Conservation (phyloP, 2,888 invertebrate genomes). For the Zhuqinia jingwanae region DNA sequence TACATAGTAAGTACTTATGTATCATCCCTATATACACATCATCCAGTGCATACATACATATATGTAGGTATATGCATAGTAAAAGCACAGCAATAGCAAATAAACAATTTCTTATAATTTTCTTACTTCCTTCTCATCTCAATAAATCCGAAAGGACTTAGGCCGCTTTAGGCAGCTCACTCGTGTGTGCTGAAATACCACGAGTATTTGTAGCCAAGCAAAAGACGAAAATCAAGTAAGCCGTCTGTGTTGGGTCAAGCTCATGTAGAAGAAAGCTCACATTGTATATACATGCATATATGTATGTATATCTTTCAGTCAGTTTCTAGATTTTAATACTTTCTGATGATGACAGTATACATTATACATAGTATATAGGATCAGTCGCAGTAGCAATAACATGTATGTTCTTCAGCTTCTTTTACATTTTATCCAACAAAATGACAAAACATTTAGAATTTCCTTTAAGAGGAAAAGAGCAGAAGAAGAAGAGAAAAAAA, state of each 20-base stretch:
- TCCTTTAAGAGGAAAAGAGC: background rate
- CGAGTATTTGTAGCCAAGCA: too few species aligned
- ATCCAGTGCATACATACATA: too few species aligned
- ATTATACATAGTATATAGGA: too few species aligned
- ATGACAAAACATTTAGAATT: constrained; percentile 42
- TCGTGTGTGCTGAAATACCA: constrained; percentile 47
- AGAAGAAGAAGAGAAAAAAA: too few species aligned
- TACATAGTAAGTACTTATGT: too few species aligned
- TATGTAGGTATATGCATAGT: background rate
- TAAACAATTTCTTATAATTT: constrained; percentile 22
- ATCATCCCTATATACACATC: too few species aligned
- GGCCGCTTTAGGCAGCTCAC: constrained; percentile 62
- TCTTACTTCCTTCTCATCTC: constrained; percentile 48
- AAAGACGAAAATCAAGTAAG: constrained; percentile 53
- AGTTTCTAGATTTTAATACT: constrained; percentile 69
- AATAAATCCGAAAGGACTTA: constrained; percentile 60
- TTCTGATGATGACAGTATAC: constrained; percentile 61
- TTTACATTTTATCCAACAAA: background rate
- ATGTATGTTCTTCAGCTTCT: background rate
- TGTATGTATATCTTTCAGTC: too few species aligned
- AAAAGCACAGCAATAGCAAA: background rate
- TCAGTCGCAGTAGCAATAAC: background rate
- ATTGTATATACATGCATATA: too few species aligned
- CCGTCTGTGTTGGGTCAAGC: constrained; percentile 66
- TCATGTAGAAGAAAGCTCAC: too few species aligned